Base-by-base conservation (phyloP, 2,888 invertebrate species). In the Rhogogaster chlorosoma region DNA sequence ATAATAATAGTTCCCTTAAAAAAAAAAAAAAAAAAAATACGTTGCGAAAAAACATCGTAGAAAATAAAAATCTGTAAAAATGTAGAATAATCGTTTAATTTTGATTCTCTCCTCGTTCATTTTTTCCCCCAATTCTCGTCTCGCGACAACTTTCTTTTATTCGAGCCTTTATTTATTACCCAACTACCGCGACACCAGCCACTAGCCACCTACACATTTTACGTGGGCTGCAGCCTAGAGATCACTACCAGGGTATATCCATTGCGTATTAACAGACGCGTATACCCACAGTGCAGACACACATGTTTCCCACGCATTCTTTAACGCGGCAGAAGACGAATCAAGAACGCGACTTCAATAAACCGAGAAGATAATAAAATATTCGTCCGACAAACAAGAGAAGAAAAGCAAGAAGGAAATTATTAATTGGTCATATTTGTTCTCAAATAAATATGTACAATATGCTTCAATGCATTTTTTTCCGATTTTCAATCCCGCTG, bases 261-360 rank as follows among this genome's bases (percentile, higher is more conserved):
- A 77, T 77, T 49, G 49, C 49, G 77, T 77, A 77, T 53, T 22
- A 32, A 77, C 77, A 22, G 18, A 53, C n/a, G n/a, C 53, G 10
- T 3, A 0, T 38, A 71, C 22, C 0, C 2, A 3, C 1, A 70
- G 7, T 29, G 5, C 18, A 29, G 26, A 61, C 22, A 61, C 22
- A 29, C 61, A 29, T 22, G 49, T 77, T 77, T 77, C 77, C 77
- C 77, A 77, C 77, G 77, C 77, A 53, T 49, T 77, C 12, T 77
- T 77, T 77, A 18, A 29, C 70, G 10, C 70, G 10, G 22, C 26
- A 32, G n/a, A 6, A 22, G 42, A n/a, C 38, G 42, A 9, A 22
- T 42, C n/a, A 12, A 42, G 32, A 32, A 67, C 18, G 15, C 32
- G 61, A 61, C 61, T 61, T 12, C 12, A 2, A 61, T 26, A 12